phyloP scores from a whole-genome alignment of 2,888 invertebrate species.

The Tolmerus cingulatus region DNA sequence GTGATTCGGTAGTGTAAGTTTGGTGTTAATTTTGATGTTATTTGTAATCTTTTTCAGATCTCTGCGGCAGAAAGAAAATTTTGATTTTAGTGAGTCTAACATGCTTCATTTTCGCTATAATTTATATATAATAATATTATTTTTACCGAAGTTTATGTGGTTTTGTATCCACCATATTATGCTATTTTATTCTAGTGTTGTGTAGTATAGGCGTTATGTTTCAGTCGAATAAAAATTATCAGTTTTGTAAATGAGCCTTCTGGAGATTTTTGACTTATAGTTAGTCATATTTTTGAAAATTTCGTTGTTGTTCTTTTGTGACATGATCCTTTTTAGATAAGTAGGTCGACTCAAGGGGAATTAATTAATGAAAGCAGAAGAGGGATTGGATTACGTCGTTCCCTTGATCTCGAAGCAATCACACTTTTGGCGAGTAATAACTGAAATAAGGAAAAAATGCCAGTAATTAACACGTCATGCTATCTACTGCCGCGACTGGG shows the following conservation, averaged over 20 bases:
- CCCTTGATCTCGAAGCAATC: neutral
- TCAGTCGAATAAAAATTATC: neutral
- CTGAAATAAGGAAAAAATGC: neutral
- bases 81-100: too few relatives aligned
- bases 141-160: too few relatives aligned
- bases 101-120: too few relatives aligned
- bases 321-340: neutral
- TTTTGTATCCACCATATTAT: too few relatives aligned
- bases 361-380: neutral
- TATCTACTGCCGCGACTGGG: neutral
- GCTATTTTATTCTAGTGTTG: too few relatives aligned
- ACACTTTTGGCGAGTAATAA: conserved; percentile 7
- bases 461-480: conserved; percentile 36
- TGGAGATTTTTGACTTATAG: neutral
- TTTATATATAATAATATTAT: too few relatives aligned
- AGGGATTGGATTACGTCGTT: neutral
- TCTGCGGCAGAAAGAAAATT: too few relatives aligned
- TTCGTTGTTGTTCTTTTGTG: too few relatives aligned
- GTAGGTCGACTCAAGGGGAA: neutral
- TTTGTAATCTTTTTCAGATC: too few relatives aligned
- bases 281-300: neutral
- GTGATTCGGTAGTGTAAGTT: too few relatives aligned
- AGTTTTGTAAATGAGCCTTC: neutral
- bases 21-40: too few relatives aligned
- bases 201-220: too few relatives aligned